A percentile compares a stretch with the other conserved stretches of the same genome.
Conservation (phyloP, 2,888 invertebrate genomes). For the Notodonta ziczac region DNA sequence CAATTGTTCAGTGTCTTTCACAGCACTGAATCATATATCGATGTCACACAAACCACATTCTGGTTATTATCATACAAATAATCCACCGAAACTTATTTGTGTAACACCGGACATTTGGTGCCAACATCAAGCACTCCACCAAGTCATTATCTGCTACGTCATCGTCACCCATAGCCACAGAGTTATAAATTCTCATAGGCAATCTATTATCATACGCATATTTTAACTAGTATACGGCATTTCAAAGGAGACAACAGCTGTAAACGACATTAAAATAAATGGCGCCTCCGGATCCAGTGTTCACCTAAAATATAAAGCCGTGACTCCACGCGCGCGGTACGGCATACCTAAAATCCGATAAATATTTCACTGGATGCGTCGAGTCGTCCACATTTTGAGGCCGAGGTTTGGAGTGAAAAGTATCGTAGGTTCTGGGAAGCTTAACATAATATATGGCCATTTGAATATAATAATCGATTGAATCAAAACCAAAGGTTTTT, state of each 20-base stretch:
- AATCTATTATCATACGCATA: neutral
- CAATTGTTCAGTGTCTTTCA: too few relatives aligned
- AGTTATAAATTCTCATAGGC: neutral
- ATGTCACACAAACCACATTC: too few relatives aligned
- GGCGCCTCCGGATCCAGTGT: neutral
- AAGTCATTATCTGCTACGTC: neutral
- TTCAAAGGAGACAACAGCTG: constrained; percentile 5
- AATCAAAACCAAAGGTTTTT: too few relatives aligned
- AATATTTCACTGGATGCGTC: neutral
- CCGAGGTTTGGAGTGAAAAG: neutral
- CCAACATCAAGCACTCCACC: neutral
- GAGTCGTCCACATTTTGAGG: neutral
- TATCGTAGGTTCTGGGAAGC: neutral
- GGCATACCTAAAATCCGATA: neutral
- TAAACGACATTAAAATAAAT: constrained; percentile 6
- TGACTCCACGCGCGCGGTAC: neutral
- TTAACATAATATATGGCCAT: too few relatives aligned
- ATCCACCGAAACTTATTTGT: too few relatives aligned
- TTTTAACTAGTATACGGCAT: neutral
- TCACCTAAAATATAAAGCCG: constrained; percentile 5
- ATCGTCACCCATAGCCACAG: too few relatives aligned
- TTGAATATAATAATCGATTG: too few relatives aligned
- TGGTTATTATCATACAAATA: too few relatives aligned
- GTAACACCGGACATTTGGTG: too few relatives aligned
- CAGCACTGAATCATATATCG: too few relatives aligned